Evolutionary conservation across 2,888 invertebrate species (phyloP).

Genomic region (Leucozona laternaria): DNA sequence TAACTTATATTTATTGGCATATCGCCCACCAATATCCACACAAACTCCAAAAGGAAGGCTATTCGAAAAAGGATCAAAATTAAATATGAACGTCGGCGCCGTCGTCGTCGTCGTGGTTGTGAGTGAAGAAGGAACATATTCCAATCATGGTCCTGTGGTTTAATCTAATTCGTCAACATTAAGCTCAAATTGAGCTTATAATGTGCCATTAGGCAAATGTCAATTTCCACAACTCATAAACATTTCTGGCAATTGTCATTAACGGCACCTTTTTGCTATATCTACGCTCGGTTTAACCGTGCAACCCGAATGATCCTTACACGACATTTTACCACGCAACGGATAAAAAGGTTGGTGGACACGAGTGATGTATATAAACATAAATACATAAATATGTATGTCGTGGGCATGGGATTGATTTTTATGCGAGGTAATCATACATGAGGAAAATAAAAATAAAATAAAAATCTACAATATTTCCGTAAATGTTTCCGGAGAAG

Average conservation of each 20-base stretch:
- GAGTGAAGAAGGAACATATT: conserved; percentile 20
- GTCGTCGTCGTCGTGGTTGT: background rate
- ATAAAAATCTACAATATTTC: background rate
- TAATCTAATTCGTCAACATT: conserved; percentile 47
- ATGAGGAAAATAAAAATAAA: conserved; percentile 30
- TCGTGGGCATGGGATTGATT: conserved; percentile 19
- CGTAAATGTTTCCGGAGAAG: conserved; percentile 17
- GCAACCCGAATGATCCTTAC: conserved; percentile 9
- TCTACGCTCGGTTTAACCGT: background rate
- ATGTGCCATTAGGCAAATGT: conserved; percentile 44
- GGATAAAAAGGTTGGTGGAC: background rate
- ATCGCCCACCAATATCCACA: background rate
- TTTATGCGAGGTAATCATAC: conserved; percentile 52
- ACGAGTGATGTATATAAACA: background rate
- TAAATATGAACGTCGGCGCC: conserved; percentile 7
- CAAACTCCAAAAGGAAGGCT: background rate
- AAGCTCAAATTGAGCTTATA: conserved; percentile 49
- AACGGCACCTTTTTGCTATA: conserved; percentile 27
- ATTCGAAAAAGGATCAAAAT: conserved; percentile 32
- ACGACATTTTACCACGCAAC: background rate
- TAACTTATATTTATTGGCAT: background rate
- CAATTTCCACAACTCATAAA: conserved; percentile 51
- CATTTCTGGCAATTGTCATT: conserved; percentile 41
- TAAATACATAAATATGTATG: background rate
- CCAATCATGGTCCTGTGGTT: conserved; percentile 30